Evolutionary conservation across 2,888 invertebrate genomes (phyloP), one percentile per base, ranked within the genome.

Genomic region (Pyrochroa serraticornis): DNA sequence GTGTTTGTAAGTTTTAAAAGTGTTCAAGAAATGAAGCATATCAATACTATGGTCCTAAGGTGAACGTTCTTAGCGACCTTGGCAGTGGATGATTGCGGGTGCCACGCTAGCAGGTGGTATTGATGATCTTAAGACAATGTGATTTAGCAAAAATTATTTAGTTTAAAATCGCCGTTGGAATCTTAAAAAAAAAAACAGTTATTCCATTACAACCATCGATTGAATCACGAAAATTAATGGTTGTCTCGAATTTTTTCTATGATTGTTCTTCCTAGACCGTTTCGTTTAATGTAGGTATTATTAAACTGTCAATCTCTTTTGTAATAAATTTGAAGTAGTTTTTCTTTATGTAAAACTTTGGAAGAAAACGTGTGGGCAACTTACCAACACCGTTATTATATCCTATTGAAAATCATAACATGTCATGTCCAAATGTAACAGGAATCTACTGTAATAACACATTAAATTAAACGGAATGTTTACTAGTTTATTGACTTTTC

Each of bases 31-130:
- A 52, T 49, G 14, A 54, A 60, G 51, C 63, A 49, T 61, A 64
- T 69, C 64, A 69, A 65, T 68, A 69, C 68, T 70, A 58, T 51
- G 66, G 63, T 67, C 68, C 65, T 63, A 66, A 75, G 77, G 77
- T 77, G 75, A 77, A 77, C 63, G 77, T 68, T 75, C 77, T 74
- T 63, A 37, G 61, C 75, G 75, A 76, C 77, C 77, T 78, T 78
- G 77, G 67, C 76, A 76, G 71, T 75, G 72, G 67, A 58, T 60
- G 58, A 60, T 60, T 58, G 51, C 49, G 55, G 56, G 46, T 60
- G 60, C 60, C 60, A 60, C 60, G 60, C 60, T 42, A 55, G 60
- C 60, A 60, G 55, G 60, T 60, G 60, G 59, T 41, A 45, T 52
- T 47, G 47, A 51, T 47, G 30, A 38, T 55, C 49, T 55, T 41